Evolutionary conservation across 35 echinoderm and acorn worm species (phyloP).

Genomic region (Strongylocentrotus purpuratus): DNA sequence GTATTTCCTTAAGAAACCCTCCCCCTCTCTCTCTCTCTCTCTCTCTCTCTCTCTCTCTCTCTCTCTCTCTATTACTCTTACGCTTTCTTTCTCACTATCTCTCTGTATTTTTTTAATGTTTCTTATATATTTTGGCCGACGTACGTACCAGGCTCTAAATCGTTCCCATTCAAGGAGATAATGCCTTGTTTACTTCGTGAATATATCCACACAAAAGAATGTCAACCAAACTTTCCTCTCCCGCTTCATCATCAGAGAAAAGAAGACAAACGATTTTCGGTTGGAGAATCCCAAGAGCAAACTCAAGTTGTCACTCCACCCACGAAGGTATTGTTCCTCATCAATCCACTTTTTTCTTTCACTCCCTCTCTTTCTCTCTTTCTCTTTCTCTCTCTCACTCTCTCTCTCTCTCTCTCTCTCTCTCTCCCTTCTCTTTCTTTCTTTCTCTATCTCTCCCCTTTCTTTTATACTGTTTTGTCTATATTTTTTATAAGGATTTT

Average conservation of each 20-base stretch:
- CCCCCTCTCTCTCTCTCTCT: too few relatives aligned
- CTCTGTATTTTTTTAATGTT: slow-evolving; percentile 6
- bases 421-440: background rate
- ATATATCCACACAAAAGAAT: slow-evolving; percentile 28
- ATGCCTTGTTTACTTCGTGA: slow-evolving; percentile 21
- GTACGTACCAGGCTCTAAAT: background rate
- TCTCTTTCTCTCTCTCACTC: background rate
- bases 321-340: slow-evolving; percentile 31
- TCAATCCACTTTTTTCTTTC: background rate
- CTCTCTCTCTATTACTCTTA: too few relatives aligned
- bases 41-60: too few relatives aligned
- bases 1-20: too few relatives aligned
- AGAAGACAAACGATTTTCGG: slow-evolving; percentile 51
- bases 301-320: slow-evolving; percentile 42
- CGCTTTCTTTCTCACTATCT: background rate
- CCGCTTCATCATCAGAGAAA: background rate
- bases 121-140: background rate
- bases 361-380: background rate
- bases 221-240: slow-evolving; percentile 12
- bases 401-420: background rate
- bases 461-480: background rate
- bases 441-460: background rate
- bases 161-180: background rate
- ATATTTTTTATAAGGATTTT: too few relatives aligned
- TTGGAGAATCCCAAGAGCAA: slow-evolving; percentile 11